A percentile compares a stretch with the other conserved stretches of the same genome.
Evolutionary conservation across 2,797 vertebrate species (phyloP).

Genomic region (Nyctibius grandis): DNA sequence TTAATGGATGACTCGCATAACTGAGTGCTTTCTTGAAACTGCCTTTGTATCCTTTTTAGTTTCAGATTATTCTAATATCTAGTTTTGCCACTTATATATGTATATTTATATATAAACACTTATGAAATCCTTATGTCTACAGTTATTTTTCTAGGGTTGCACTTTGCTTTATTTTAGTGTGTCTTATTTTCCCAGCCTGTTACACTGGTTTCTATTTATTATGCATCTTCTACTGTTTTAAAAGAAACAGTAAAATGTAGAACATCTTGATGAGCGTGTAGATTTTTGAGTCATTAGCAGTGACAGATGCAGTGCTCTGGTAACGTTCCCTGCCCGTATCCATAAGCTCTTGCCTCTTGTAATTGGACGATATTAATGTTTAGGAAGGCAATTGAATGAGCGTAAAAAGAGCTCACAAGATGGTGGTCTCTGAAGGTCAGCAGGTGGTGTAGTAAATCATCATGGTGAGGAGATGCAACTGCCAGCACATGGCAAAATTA

Average conservation of each 20-base stretch:
- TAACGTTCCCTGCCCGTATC: background rate
- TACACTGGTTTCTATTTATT: background rate
- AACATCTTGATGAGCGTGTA: background rate
- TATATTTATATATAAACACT: background rate
- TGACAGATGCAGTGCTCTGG: background rate
- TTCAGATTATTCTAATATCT: background rate
- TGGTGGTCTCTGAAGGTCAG: conserved; percentile 4
- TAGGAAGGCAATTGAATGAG: background rate
- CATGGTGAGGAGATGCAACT: background rate
- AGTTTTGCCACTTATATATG: background rate
- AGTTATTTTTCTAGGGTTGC: background rate
- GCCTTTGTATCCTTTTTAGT: background rate
- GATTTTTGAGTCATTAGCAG: background rate
- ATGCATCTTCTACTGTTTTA: background rate
- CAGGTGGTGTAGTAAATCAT: background rate
- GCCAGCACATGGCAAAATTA: background rate
- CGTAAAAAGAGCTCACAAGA: conserved; percentile 14
- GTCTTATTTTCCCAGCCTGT: background rate
- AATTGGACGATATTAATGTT: background rate
- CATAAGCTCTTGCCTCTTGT: background rate
- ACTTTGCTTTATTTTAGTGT: background rate
- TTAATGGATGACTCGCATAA: background rate
- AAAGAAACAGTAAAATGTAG: background rate
- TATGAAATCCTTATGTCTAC: background rate
- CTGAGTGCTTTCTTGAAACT: background rate